Evolutionary conservation across 92 coral and sea anemone genomes (phyloP).

Genomic region (Ricordea florida): DNA sequence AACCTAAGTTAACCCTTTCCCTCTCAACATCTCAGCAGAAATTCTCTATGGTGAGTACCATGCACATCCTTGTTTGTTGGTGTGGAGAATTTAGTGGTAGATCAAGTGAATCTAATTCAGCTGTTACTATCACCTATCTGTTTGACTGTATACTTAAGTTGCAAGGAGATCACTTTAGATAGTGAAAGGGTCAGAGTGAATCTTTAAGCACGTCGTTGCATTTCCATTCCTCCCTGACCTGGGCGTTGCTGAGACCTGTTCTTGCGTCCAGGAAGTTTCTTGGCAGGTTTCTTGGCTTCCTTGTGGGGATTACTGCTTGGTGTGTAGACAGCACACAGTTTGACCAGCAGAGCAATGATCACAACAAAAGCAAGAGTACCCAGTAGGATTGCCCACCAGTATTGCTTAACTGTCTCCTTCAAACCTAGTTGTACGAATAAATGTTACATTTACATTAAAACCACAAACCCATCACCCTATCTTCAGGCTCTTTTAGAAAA

Average conservation of each 20-base stretch:
- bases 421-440: constrained; percentile 62
- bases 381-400: constrained; percentile 96
- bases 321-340: constrained; percentile 66
- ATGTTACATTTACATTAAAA: neutral
- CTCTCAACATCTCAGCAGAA: too few relatives aligned
- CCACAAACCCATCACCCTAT: too few relatives aligned
- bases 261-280: constrained; percentile 72
- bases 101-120: too few relatives aligned
- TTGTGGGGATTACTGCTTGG: constrained; percentile 89
- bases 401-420: constrained; percentile 77
- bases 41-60: too few relatives aligned
- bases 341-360: constrained; percentile 67
- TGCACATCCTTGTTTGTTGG: too few relatives aligned
- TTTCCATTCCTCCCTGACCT: constrained; percentile 15
- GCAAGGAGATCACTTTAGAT: too few relatives aligned
- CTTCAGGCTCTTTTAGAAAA: too few relatives aligned
- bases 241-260: constrained; percentile 32
- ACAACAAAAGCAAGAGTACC: constrained; percentile 73
- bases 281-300: constrained; percentile 69
- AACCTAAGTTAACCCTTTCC: too few relatives aligned
- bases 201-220: constrained; percentile 15
- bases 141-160: too few relatives aligned
- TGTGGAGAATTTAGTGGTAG: too few relatives aligned
- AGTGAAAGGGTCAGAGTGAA: too few relatives aligned
- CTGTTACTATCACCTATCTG: too few relatives aligned